Percentiles rank a stretch among this genome's conserved stretches.
Evolutionary conservation across 2,113 vertebrate genomes (phyloP).

Genomic region (Sapajus apella): DNA sequence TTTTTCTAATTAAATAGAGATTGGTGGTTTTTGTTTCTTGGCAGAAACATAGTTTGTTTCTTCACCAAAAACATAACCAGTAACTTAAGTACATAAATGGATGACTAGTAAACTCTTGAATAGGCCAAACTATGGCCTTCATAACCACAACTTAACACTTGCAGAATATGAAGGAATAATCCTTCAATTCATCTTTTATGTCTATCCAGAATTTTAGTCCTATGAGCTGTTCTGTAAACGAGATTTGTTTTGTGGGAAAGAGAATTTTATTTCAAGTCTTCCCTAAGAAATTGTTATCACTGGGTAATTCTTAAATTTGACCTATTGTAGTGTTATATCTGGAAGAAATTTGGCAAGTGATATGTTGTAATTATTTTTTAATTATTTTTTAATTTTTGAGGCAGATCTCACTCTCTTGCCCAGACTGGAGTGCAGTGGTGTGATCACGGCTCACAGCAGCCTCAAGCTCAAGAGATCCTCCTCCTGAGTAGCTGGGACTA

Average conservation of each 20-base stretch:
- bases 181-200: neutral
- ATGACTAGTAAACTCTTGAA: neutral
- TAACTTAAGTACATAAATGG: neutral
- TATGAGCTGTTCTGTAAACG: neutral
- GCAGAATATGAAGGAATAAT: neutral
- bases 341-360: neutral
- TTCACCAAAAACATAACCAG: neutral
- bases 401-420: too few species aligned
- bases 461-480: too few species aligned
- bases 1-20: neutral
- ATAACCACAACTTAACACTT: neutral
- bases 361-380: too few species aligned
- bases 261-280: neutral
- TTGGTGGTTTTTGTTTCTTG: neutral
- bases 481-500: too few species aligned
- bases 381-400: too few species aligned
- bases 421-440: too few species aligned
- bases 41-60: neutral
- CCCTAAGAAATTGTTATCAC: neutral
- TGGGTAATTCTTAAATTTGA: neutral
- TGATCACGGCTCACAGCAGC: too few species aligned
- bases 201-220: neutral
- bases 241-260: constrained; percentile 14
- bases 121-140: too few species aligned
- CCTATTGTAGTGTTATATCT: neutral